Percentiles rank a stretch among this genome's conserved stretches.
Conservation (phyloP, 2,888 invertebrate genomes). For the Aphodius sticticus region DNA sequence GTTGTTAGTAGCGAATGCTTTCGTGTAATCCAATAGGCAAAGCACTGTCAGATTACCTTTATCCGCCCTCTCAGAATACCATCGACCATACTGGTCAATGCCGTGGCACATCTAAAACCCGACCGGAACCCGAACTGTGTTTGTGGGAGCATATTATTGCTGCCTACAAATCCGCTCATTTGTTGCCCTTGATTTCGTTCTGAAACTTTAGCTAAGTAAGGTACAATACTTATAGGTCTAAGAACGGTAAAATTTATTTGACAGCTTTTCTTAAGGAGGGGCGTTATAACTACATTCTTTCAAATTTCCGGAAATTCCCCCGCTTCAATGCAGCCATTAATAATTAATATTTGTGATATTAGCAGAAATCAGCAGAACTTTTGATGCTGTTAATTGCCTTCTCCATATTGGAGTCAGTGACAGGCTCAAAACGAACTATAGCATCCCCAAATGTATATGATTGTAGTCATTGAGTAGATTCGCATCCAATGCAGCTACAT, state of each 20-base stretch:
- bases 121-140: not conserved
- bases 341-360: no score
- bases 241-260: no score
- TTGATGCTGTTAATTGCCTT: no score
- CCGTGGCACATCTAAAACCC: not conserved
- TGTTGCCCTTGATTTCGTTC: not conserved
- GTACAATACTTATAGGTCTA: no score
- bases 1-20: not conserved
- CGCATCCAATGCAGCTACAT: not conserved
- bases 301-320: not conserved
- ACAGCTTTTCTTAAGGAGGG: not conserved
- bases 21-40: not conserved
- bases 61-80: not conserved
- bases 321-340: not conserved
- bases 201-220: no score
- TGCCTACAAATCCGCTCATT: not conserved
- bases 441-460: not conserved
- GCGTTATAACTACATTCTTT: not conserved
- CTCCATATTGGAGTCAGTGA: no score
- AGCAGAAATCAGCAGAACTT: no score
- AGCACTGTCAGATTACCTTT: not conserved
- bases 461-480: not conserved
- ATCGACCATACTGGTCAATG: not conserved
- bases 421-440: not conserved
- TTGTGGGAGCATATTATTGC: not conserved